Percentiles rank a stretch among this genome's conserved stretches.
Conservation (phyloP, 2,888 invertebrate species). For the Stenchaetothrips biformis region DNA sequence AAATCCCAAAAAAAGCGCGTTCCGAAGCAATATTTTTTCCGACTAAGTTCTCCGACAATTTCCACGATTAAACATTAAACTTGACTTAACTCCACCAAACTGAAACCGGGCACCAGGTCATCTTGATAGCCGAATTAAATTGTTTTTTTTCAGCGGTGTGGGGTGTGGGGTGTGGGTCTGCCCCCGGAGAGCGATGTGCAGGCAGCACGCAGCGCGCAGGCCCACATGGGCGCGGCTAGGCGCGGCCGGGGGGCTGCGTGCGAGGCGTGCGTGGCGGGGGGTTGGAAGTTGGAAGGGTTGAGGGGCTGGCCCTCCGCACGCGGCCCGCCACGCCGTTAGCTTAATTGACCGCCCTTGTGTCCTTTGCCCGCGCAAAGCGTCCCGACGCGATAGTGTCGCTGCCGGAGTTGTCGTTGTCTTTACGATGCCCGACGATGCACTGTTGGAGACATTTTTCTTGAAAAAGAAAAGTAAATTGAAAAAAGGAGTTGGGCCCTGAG, state of each 20-base stretch:
- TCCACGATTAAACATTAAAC: not conserved
- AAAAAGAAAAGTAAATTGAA: too few relatives aligned
- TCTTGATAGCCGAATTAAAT: too few relatives aligned
- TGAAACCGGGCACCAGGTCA: too few relatives aligned
- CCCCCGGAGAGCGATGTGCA: slow-evolving; percentile 2
- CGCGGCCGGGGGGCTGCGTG: not conserved
- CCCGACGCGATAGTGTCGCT: too few relatives aligned
- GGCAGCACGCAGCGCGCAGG: not conserved
- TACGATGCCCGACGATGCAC: too few relatives aligned
- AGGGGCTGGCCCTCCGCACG: not conserved
- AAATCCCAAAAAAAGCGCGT: too few relatives aligned
- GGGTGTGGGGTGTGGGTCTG: not conserved
- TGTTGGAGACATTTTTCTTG: too few relatives aligned
- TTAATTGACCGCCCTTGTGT: not conserved
- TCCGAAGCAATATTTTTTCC: too few relatives aligned
- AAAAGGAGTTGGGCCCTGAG: too few relatives aligned
- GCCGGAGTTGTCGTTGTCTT: too few relatives aligned
- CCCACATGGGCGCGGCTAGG: slow-evolving; percentile 1
- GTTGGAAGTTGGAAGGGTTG: not conserved
- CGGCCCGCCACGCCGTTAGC: not conserved
- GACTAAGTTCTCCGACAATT: not conserved
- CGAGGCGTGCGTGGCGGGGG: not conserved
- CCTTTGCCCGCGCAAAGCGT: too few relatives aligned
- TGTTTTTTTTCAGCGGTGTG: not conserved
- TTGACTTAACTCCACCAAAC: too few relatives aligned